phyloP scores from a whole-genome alignment of 2,888 invertebrate genomes.

The Antitype chi region DNA sequence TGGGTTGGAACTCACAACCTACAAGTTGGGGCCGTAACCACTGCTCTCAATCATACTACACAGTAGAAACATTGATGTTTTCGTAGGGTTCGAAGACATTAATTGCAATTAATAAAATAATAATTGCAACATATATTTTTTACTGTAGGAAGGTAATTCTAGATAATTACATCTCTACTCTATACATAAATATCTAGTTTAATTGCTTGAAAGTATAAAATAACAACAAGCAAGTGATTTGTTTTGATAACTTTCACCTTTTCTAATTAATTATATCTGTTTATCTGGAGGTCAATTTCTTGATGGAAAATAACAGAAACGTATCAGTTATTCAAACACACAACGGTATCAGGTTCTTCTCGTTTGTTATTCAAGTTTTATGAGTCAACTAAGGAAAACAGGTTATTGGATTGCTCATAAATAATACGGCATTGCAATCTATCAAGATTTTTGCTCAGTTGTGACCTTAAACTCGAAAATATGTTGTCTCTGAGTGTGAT shows the following conservation, averaged over 20 bases:
- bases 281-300: conserved; percentile 38
- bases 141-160: conserved; percentile 18
- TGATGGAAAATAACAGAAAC: conserved; percentile 56
- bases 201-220: conserved; percentile 27
- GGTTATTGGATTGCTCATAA: conserved; percentile 36
- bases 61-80: background rate
- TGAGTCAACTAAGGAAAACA: conserved; percentile 52
- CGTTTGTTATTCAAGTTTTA: conserved; percentile 46
- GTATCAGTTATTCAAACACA: conserved; percentile 27
- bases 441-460: conserved; percentile 19
- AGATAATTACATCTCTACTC: background rate
- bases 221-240: conserved; percentile 32
- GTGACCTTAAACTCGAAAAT: conserved; percentile 7
- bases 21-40: too few species aligned
- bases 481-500: conserved; percentile 55
- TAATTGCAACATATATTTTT: conserved; percentile 3
- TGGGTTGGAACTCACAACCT: too few species aligned
- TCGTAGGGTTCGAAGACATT: background rate
- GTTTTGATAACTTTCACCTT: conserved; percentile 56
- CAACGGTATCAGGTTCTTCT: conserved; percentile 19
- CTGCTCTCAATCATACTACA: background rate
- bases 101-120: conserved; percentile 29
- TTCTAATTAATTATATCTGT: conserved; percentile 34
- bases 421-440: conserved; percentile 28
- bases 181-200: background rate